phyloP scores from a whole-genome alignment of 2,888 invertebrate species.

The Ligdia adustata region DNA sequence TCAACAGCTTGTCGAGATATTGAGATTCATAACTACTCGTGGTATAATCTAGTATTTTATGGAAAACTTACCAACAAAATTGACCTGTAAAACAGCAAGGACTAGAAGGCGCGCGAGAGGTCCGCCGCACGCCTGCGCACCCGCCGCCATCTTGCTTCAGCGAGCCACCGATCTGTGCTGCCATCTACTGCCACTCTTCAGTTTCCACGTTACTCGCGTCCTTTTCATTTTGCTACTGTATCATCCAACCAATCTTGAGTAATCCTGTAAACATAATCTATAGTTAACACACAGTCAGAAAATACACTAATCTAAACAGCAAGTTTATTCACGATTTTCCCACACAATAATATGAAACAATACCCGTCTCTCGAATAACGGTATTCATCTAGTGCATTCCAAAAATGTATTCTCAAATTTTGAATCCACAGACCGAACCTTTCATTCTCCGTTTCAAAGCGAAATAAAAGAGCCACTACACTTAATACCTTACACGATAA shows the following conservation, averaged over 20 bases:
- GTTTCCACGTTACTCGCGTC: slow-evolving; percentile 45
- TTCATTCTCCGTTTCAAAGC: slow-evolving; percentile 38
- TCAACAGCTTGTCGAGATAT: too few relatives aligned
- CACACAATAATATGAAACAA: neutral
- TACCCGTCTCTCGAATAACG: neutral
- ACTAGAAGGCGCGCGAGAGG: slow-evolving; percentile 74
- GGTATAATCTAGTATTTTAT: too few relatives aligned
- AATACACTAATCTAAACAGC: neutral
- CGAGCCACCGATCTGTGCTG: slow-evolving; percentile 64
- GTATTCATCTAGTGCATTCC: slow-evolving; percentile 5
- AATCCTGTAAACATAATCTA: slow-evolving; percentile 8
- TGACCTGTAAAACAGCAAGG: slow-evolving; percentile 72
- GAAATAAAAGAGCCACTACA: slow-evolving; percentile 43
- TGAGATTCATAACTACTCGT: too few relatives aligned
- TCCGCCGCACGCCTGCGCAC: slow-evolving; percentile 62
- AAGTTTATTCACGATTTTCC: neutral
- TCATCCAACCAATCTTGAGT: slow-evolving; percentile 11
- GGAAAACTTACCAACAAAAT: slow-evolving; percentile 72
- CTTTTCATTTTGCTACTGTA: slow-evolving; percentile 50
- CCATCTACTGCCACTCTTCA: slow-evolving; percentile 60
- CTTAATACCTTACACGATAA: slow-evolving; percentile 46
- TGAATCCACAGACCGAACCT: slow-evolving; percentile 29
- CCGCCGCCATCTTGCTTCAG: slow-evolving; percentile 71
- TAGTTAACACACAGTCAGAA: neutral
- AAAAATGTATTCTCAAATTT: slow-evolving; percentile 22